These are phyloP conservation scores for Lagodon rhomboides DNA, from an alignment of 2,797 vertebrate species.

Conservation along the genomic window DNA sequence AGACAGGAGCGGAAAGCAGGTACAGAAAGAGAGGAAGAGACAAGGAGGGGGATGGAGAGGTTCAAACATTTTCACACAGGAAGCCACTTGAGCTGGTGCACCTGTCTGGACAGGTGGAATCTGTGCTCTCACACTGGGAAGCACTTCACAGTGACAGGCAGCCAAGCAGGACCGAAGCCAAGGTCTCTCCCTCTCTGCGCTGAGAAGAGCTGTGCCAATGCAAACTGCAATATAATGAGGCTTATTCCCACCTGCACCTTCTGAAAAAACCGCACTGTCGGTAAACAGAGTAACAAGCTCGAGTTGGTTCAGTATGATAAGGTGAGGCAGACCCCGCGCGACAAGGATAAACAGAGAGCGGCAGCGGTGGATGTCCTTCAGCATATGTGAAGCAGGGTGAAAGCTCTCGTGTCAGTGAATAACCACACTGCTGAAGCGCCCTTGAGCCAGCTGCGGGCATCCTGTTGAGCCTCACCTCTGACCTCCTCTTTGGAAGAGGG, in stretches of 20 bases:
- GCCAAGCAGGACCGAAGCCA: conserved; percentile 76
- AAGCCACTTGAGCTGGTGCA: conserved; percentile 75
- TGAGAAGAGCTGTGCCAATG: conserved; percentile 67
- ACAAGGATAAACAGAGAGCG: neutral
- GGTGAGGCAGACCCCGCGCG: conserved; percentile 20
- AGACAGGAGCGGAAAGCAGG: conserved; percentile 47
- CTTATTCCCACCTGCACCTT: conserved; percentile 75
- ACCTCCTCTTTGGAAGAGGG: conserved; percentile 18
- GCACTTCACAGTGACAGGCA: conserved; percentile 78
- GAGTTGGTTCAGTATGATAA: conserved; percentile 36
- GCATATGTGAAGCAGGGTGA: conserved; percentile 26
- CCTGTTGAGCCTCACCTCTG: conserved; percentile 44
- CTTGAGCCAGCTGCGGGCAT: conserved; percentile 39
- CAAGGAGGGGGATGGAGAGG: conserved; percentile 36
- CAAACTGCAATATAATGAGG: conserved; percentile 78
- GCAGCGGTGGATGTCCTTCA: conserved; percentile 43
- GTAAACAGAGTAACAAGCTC: conserved; percentile 67
- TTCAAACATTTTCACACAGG: conserved; percentile 72
- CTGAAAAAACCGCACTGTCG: conserved; percentile 69
- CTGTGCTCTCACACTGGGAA: conserved; percentile 75
- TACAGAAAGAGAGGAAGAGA: conserved; percentile 6
- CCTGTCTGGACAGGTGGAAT: conserved; percentile 83
- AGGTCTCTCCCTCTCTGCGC: conserved; percentile 59
- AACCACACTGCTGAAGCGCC: conserved; percentile 29
- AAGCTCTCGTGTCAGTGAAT: conserved; percentile 32